Base-by-base conservation (phyloP, 2,113 vertebrate genomes). In the Dolichallabes microphthalmus region DNA sequence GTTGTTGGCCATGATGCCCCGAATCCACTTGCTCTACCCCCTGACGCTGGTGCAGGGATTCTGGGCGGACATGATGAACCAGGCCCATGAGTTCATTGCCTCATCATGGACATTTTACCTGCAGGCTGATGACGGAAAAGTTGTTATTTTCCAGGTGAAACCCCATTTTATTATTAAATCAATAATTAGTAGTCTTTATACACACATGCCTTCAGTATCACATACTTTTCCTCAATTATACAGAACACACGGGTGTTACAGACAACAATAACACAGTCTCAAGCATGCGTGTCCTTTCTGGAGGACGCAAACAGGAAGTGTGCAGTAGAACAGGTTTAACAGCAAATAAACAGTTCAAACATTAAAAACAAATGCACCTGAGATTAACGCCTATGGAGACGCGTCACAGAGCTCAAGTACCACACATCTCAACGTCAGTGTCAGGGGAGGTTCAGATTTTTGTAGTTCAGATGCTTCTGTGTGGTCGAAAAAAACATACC, bases 101-200 rank as follows among this genome's bases (percentile, higher is more conserved):
- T 97, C 97, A 27, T 96, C 97, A 0, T 99, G 98, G 98, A 98
- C 97, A 0, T 98, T 99, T 91, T 99, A 98, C 92, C 95, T 99
- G 89, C 98, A 99, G 91, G 97, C 96, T 25, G 98, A 99, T 90
- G 96, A 99, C 91, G 98, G 97, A 83, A 98, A 96, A 93, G 96
- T 99, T 45, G 94, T 99, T 57, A 96, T 99, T 92, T 98, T 98
- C 91, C 97, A 99, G 97, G 98, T 99, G 87, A 25, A 20, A 1
- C 3, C 1, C 25, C 27, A 25, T 50, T 73, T 13, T 12, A 39
- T 4, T 2, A 35, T 45, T 35, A 69, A 69, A 69, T 69, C 32
- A 39, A 19, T 69, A 19, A 35, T 32, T 68, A 68, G 12, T 13
- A 20, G 10, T 39, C 20, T 22, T 71, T 11, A 39, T 4, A 39